Evolutionary conservation across 2,888 invertebrate species (phyloP).

Genomic region (Fragum sueziense): DNA sequence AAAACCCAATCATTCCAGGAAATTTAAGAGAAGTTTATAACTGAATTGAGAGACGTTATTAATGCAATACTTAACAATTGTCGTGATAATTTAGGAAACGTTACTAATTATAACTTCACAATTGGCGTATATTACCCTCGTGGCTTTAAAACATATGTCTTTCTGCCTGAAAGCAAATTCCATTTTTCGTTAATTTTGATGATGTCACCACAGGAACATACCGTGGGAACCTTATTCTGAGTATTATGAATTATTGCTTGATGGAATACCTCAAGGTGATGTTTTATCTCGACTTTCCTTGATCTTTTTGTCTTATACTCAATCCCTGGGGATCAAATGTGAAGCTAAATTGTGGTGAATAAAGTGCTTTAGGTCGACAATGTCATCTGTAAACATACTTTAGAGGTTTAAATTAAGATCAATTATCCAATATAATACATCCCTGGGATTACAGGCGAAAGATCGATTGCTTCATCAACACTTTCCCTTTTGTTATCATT

Average conservation of each 20-base stretch:
- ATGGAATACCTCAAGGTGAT: constrained; percentile 5
- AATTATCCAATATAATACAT: constrained; percentile 13
- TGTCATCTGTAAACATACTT: constrained; percentile 13
- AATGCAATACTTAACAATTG: too few relatives aligned
- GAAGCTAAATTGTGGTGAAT: constrained; percentile 7
- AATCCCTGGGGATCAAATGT: not conserved
- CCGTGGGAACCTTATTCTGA: not conserved
- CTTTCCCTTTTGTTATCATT: too few relatives aligned
- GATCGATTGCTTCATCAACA: not conserved
- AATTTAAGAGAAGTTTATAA: too few relatives aligned
- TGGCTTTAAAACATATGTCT: too few relatives aligned
- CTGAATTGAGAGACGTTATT: too few relatives aligned
- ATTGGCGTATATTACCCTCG: too few relatives aligned
- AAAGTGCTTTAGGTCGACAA: constrained; percentile 5
- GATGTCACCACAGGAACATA: too few relatives aligned
- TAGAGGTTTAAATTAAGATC: constrained; percentile 11
- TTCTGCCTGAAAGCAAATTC: too few relatives aligned
- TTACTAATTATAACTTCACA: too few relatives aligned
- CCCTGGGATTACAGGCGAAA: constrained; percentile 2
- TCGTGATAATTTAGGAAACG: too few relatives aligned
- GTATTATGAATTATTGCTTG: constrained; percentile 9
- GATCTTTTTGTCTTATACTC: constrained; percentile 15
- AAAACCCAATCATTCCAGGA: too few relatives aligned
- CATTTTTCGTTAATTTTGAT: too few relatives aligned
- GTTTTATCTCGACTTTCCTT: constrained; percentile 12